Base-by-base conservation (phyloP, 2,113 vertebrate species). In the Brachionichthys hirsutus region DNA sequence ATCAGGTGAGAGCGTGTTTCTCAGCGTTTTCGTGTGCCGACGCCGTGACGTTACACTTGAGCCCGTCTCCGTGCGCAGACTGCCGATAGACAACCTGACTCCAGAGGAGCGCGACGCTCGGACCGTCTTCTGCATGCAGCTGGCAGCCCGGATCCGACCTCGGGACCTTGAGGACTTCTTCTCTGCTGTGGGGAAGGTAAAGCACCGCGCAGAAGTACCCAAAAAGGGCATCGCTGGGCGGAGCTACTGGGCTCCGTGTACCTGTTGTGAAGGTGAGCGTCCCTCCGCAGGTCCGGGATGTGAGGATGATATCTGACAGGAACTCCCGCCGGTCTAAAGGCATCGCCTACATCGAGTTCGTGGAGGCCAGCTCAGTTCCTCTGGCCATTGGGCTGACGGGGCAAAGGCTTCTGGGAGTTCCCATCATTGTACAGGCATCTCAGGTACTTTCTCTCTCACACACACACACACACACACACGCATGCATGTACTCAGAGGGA, bases 151-250 rank as follows among this genome's bases (percentile, higher is more conserved):
- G 83, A 98, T 98, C 67, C 90, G 96, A 19, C 95, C 97, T 2
- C 91, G 95, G 66, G 97, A 98, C 85, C 88, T 98, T 84, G 96
- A 99, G 86, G 97, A 99, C 62, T 99, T 99, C 87, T 99, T 98
- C 84, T 99, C 97, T 66, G 95, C 97, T 53, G 97, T 99, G 62
- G 97, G 97, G 50, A 97, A 98, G 90, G 97, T 98, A 24, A 49
- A 18, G n/a, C n/a, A n/a, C n/a, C n/a, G n/a, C n/a, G n/a, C n/a
- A n/a, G n/a, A n/a, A n/a, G n/a, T n/a, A n/a, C n/a, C n/a, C n/a
- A n/a, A n/a, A n/a, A n/a, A n/a, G n/a, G n/a, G n/a, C n/a, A n/a
- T n/a, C n/a, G n/a, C n/a, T n/a, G n/a, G n/a, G n/a, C n/a, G n/a
- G n/a, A n/a, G n/a, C n/a, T n/a, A n/a, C n/a, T n/a, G n/a, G n/a